Percentiles rank a stretch among this genome's conserved stretches.
These are phyloP conservation scores for Agrilus planipennis DNA, from an alignment of 1,140 invertebrate species.

Conservation along the genomic window DNA sequence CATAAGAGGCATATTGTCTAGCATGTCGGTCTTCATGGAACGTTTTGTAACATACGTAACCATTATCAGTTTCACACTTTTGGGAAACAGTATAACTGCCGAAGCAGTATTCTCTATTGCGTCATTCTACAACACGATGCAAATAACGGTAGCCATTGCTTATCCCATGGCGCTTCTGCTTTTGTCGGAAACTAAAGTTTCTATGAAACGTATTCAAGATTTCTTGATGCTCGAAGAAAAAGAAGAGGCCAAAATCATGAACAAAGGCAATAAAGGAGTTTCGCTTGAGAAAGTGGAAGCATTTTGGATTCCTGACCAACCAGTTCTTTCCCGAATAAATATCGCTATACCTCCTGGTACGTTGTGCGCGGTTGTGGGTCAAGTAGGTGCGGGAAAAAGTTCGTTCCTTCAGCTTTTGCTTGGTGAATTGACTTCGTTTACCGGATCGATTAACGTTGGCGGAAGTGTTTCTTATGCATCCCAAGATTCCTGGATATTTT, in stretches of 20 bases:
- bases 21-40: constrained; percentile 58
- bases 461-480: constrained; percentile 67
- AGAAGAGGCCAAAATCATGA: constrained; percentile 45
- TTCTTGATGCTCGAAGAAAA: constrained; percentile 55
- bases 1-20: constrained; percentile 57
- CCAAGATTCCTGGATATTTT: constrained; percentile 69
- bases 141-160: constrained; percentile 57
- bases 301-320: constrained; percentile 21
- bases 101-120: constrained; percentile 64
- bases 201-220: constrained; percentile 50
- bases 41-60: constrained; percentile 68
- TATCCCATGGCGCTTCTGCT: constrained; percentile 48
- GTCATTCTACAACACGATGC: constrained; percentile 58
- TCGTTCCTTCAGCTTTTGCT: constrained; percentile 61
- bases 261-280: constrained; percentile 7
- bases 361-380: constrained; percentile 61
- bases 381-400: constrained; percentile 76
- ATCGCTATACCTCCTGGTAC: constrained; percentile 20
- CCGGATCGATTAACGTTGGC: constrained; percentile 46
- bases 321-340: constrained; percentile 23
- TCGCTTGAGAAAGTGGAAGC: constrained; percentile 21
- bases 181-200: constrained; percentile 52
- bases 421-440: constrained; percentile 52
- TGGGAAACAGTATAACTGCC: constrained; percentile 51
- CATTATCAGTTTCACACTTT: constrained; percentile 58